Base-by-base conservation (phyloP, 2,797 vertebrate genomes). In the Pseudochromis fuscus region DNA sequence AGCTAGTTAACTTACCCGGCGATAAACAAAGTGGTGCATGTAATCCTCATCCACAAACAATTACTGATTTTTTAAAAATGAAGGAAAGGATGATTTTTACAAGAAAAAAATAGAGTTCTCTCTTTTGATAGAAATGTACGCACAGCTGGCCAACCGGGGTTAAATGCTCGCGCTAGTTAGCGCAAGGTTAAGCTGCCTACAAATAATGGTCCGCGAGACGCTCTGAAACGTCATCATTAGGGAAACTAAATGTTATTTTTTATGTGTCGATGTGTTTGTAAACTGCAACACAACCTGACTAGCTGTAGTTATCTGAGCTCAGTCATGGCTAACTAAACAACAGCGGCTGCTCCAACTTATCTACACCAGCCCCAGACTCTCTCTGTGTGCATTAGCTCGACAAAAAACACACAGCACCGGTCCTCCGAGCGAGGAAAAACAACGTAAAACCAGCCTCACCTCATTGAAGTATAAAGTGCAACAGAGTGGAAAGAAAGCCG, bases 391-490 rank as follows among this genome's bases (percentile, higher is more conserved):
- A 42, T 25, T 16, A 67, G 50, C 67, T 65, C 72, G 24, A 75
- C 75, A 53, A 35, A 75, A 67, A 53, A 27, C 62, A 38, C 16
- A 16, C 9, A 4, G 0, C 78, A 35, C 24, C 15, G 38, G 1
- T 1, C 13, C 24, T 1, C 21, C 2, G 4, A 16, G 0, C 12
- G 4, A 38, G n/a, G n/a, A 1, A 65, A 75, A 70, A 56, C 42
- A 45, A 0, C 3, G 19, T 5, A 24, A 73, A 82, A 23, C 0
- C 21, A 40, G 3, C 5, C 91, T 87, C 75, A 95, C 94, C 94
- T 94, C 91, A 89, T 90, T 89, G 87, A 93, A 93, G 89, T 91
- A 89, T 95, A 94, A 94, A 95, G 94, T 94, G 94, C 94, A 94
- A 93, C 90, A 91, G 91, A 93, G 92, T 92, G 92, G 88, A 93